Conservation (phyloP, 2,797 vertebrate genomes). For the Bradypodion ventrale region DNA sequence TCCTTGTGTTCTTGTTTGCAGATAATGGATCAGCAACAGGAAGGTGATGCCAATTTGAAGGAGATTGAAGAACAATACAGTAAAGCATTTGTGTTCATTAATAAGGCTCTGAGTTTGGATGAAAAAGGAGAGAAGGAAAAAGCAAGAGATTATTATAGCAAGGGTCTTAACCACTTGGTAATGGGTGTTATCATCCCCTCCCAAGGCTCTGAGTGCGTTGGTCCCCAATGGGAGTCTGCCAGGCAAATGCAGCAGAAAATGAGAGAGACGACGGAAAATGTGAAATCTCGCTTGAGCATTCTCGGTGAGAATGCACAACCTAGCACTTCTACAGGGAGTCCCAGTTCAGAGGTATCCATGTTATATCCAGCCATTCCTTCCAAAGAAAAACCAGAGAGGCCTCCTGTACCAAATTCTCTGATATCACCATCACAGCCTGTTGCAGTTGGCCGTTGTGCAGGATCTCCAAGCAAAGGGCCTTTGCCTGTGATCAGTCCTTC, state of each 20-base stretch:
- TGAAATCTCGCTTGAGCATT: conserved; percentile 82
- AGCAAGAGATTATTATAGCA: conserved; percentile 85
- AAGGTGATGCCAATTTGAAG: conserved; percentile 84
- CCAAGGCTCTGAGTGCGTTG: conserved; percentile 75
- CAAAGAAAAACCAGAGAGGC: conserved; percentile 77
- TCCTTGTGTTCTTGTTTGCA: conserved; percentile 58
- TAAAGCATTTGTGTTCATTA: conserved; percentile 88
- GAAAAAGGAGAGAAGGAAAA: conserved; percentile 84
- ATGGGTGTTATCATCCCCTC: conserved; percentile 83
- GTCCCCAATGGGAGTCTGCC: conserved; percentile 87
- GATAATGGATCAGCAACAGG: conserved; percentile 78
- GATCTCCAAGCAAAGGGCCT: conserved; percentile 38
- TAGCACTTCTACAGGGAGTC: conserved; percentile 25
- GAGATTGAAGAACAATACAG: conserved; percentile 91
- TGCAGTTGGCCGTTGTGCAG: conserved; percentile 55
- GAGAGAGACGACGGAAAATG: conserved; percentile 91
- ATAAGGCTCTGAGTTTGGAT: conserved; percentile 86
- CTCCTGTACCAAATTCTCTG: conserved; percentile 59
- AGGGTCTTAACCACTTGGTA: conserved; percentile 87
- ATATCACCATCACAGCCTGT: conserved; percentile 50
- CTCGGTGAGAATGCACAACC: conserved; percentile 76
- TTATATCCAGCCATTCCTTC: conserved; percentile 83
- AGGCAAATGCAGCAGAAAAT: conserved; percentile 95
- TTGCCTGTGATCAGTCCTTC: conserved; percentile 70
- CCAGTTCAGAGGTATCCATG: conserved; percentile 56